Evolutionary conservation across 2,113 vertebrate genomes (phyloP).

Genomic region (Sitta europaea): DNA sequence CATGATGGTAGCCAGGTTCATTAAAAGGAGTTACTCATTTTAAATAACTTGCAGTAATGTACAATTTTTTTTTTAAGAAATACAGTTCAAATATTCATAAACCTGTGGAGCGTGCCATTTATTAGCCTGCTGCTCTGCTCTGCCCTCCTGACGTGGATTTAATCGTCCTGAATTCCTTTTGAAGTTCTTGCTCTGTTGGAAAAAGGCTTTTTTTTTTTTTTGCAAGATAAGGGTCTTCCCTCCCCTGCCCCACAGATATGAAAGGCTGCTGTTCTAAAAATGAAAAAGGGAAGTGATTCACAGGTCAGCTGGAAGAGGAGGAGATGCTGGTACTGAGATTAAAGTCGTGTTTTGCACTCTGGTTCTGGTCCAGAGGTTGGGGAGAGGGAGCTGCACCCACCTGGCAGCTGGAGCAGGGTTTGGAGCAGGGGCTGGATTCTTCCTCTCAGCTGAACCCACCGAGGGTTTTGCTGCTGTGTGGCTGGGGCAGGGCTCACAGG

Average conservation of each 20-base stretch:
- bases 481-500: fast-evolving
- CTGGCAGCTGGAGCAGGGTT: fast-evolving
- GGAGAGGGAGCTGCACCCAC: neutral
- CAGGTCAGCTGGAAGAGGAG: neutral
- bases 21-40: slow-evolving; percentile 7
- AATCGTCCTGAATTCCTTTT: neutral
- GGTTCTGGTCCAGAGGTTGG: neutral
- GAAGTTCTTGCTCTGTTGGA: neutral
- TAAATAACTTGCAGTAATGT: neutral
- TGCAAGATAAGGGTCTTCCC: neutral
- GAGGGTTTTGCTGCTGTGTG: neutral
- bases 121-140: neutral
- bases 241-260: fast-evolving
- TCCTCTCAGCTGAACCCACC: neutral
- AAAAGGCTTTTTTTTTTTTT: neutral
- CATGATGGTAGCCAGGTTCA: neutral
- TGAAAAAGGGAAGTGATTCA: neutral
- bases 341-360: neutral
- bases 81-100: slow-evolving; percentile 2
- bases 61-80: neutral
- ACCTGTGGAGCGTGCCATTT: neutral
- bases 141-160: neutral
- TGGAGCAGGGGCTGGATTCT: neutral
- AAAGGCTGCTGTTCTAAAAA: neutral
- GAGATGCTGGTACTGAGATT: neutral